Percentiles rank a stretch among this genome's conserved stretches.
Conservation (phyloP, 2,888 invertebrate genomes). For the Xylocampa areola region DNA sequence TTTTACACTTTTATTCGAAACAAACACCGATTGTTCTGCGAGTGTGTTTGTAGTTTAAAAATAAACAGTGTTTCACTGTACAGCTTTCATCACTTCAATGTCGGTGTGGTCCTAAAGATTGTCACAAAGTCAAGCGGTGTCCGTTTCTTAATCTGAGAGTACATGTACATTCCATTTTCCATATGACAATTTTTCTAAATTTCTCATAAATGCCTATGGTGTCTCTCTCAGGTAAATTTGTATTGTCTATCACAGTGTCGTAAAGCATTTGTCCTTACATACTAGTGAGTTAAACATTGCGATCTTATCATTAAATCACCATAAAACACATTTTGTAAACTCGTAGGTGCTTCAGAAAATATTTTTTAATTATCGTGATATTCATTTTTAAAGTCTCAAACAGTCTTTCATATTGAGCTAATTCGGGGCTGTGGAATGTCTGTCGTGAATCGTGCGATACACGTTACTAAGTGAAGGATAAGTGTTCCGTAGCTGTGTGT, state of each 20-base stretch:
- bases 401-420: slow-evolving; percentile 88
- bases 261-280: slow-evolving; percentile 89
- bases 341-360: slow-evolving; percentile 88
- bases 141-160: slow-evolving; percentile 68
- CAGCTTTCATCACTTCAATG: slow-evolving; percentile 5
- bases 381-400: slow-evolving; percentile 80
- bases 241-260: slow-evolving; percentile 88
- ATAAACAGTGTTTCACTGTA: slow-evolving; percentile 4
- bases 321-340: slow-evolving; percentile 85
- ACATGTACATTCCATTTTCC: slow-evolving; percentile 69
- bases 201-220: slow-evolving; percentile 80
- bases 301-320: slow-evolving; percentile 88
- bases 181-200: slow-evolving; percentile 66
- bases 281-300: slow-evolving; percentile 87
- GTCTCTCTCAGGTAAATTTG: slow-evolving; percentile 83
- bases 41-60: slow-evolving; percentile 26
- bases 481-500: slow-evolving; percentile 51
- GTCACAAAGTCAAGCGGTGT: slow-evolving; percentile 68
- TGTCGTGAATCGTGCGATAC: slow-evolving; percentile 74
- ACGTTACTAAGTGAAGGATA: slow-evolving; percentile 54
- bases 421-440: slow-evolving; percentile 87
- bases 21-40: slow-evolving; percentile 62
- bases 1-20: slow-evolving; percentile 60
- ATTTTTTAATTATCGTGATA: slow-evolving; percentile 81
- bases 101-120: slow-evolving; percentile 8